Evolutionary conservation across 2,888 invertebrate genomes (phyloP), one percentile per base, ranked within the genome.

Genomic region (Amorpha juglandis): DNA sequence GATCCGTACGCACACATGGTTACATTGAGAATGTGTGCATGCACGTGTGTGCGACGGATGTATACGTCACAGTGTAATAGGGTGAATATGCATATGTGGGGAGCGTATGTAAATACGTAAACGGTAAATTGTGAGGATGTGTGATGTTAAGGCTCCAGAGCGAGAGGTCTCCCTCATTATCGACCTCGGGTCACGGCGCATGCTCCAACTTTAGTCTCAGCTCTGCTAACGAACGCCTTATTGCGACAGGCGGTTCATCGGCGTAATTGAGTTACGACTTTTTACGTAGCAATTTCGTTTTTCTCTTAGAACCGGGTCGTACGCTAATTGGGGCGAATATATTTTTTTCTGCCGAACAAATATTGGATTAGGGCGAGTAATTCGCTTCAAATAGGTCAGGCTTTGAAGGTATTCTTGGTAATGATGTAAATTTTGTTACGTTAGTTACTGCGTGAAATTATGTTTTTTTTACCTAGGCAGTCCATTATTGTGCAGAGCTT

Each of bases 171-270:
- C 83, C 82, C 91, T 94, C 94, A 94, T 94, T 94, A 94, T 94
- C 94, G 94, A 94, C 94, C 94, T 92, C 84, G 82, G 94, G 93
- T 93, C 93, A 91, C 84, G 84, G 94, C 94, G 94, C 94, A 93
- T 94, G 94, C 94, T 90, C 92, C 87, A 82, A 88, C 81, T 84
- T 78, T 74, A 81, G 82, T 83, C 80, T 81, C 81, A 81, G 81
- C 83, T 82, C 83, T 79, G 83, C 88, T 92, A 92, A 91, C 92
- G 91, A 92, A 91, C 85, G 90, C 89, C 91, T 91, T 91, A 92
- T 89, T 89, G 91, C 91, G 91, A 91, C 91, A 90, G 89, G 89
- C 86, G 91, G 90, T 91, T 91, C 92, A 91, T 91, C 89, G 84
- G 78, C 80, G 89, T 93, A 93, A 93, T 93, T 92, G 92, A 93